These are phyloP conservation scores for Drosophila mulleri DNA, from an alignment of 2,888 invertebrate species.

Conservation along the genomic window DNA sequence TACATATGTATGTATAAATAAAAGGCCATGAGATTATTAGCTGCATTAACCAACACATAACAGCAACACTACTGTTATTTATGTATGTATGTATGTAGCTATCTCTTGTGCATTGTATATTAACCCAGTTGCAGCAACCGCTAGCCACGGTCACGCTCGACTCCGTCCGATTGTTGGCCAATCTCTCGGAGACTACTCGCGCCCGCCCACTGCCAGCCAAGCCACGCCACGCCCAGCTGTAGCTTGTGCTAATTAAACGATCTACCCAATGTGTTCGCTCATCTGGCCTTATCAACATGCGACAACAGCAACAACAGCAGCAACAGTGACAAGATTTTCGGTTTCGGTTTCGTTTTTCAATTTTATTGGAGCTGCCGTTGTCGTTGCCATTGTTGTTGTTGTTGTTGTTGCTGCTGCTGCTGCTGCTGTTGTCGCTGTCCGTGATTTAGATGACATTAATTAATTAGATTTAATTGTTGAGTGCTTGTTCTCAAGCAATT, in stretches of 20 bases:
- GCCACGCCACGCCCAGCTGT: slow-evolving; percentile 9
- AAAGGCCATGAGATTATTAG: slow-evolving; percentile 46
- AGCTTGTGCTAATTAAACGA: slow-evolving; percentile 62
- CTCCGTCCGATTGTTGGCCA: slow-evolving; percentile 59
- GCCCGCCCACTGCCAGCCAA: neutral
- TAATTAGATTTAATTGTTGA: slow-evolving; percentile 60
- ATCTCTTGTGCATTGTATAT: slow-evolving; percentile 38
- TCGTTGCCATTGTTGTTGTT: slow-evolving; percentile 5
- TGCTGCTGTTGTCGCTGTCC: slow-evolving; percentile 17
- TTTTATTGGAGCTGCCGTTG: slow-evolving; percentile 14
- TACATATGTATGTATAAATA: neutral
- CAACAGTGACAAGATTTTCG: slow-evolving; percentile 18
- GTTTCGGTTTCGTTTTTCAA: slow-evolving; percentile 42
- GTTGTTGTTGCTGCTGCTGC: slow-evolving; percentile 2
- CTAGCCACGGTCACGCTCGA: slow-evolving; percentile 63
- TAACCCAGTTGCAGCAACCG: slow-evolving; percentile 72
- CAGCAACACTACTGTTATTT: slow-evolving; percentile 12
- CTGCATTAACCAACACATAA: slow-evolving; percentile 10
- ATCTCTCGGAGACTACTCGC: slow-evolving; percentile 19
- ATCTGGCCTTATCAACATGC: slow-evolving; percentile 59
- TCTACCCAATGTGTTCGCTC: slow-evolving; percentile 31
- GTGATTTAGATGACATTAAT: slow-evolving; percentile 71
- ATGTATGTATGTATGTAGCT: slow-evolving; percentile 16
- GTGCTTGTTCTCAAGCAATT: slow-evolving; percentile 29
- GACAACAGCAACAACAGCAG: slow-evolving; percentile 5